These are phyloP conservation scores for Gopherus flavomarginatus DNA, from an alignment of 2,113 vertebrate species.

Conservation along the genomic window DNA sequence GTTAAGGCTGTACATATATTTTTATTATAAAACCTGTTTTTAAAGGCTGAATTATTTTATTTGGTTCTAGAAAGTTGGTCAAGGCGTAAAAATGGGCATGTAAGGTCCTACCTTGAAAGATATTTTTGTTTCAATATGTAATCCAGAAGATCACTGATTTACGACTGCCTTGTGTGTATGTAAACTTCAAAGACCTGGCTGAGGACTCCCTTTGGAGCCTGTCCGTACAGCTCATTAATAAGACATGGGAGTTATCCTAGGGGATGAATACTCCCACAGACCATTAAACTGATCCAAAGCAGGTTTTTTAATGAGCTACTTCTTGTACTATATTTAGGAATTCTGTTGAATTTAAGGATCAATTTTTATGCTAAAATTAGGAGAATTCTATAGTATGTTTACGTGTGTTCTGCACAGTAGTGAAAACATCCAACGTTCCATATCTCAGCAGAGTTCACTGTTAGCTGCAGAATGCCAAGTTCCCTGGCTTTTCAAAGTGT, in stretches of 20 bases:
- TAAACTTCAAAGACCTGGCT: background rate
- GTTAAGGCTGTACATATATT: background rate
- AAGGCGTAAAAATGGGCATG: background rate
- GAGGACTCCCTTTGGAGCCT: background rate
- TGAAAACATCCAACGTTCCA: background rate
- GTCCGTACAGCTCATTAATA: background rate
- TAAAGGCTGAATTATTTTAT: background rate
- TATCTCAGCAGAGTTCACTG: background rate
- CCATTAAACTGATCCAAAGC: background rate
- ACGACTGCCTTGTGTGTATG: accelerated
- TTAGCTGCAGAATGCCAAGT: slow-evolving; percentile 2
- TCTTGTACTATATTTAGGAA: background rate
- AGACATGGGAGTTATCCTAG: background rate
- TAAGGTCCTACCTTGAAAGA: background rate
- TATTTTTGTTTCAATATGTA: background rate
- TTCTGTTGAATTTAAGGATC: background rate
- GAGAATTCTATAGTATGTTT: background rate
- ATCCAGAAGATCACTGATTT: background rate
- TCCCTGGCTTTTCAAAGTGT: slow-evolving; percentile 52
- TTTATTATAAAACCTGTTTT: slow-evolving; percentile 13
- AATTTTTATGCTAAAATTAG: background rate
- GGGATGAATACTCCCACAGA: background rate
- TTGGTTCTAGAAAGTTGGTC: background rate
- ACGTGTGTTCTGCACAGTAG: accelerated
- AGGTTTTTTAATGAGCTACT: background rate